Percentiles rank a stretch among this genome's conserved stretches.
Evolutionary conservation across 2,797 vertebrate genomes (phyloP).

Genomic region (Leuciscus waleckii): DNA sequence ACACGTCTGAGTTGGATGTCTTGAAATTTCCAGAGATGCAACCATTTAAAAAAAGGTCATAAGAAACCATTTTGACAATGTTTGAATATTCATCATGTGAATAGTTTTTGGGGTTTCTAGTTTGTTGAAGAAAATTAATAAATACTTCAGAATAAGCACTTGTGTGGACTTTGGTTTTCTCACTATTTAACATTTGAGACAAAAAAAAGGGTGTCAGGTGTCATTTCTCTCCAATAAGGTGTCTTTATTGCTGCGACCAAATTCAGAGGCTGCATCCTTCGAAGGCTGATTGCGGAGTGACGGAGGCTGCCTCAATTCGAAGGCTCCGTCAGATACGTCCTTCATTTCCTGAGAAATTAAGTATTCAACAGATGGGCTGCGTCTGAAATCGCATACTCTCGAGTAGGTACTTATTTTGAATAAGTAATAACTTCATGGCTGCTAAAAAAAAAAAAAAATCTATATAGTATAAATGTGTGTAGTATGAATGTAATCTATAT

Average conservation of each 20-base stretch:
- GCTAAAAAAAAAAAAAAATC: too few relatives aligned
- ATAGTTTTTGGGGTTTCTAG: conserved; percentile 75
- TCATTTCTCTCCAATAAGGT: neutral
- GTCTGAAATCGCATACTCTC: too few relatives aligned
- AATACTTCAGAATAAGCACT: conserved; percentile 74
- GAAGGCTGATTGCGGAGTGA: too few relatives aligned
- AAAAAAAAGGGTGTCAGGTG: accelerated
- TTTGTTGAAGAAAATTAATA: conserved; percentile 78
- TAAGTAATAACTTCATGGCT: too few relatives aligned
- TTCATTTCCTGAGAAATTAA: too few relatives aligned
- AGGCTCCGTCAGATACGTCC: too few relatives aligned
- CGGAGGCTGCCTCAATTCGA: too few relatives aligned
- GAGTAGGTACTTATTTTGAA: too few relatives aligned
- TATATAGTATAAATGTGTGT: too few relatives aligned
- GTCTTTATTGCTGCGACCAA: neutral
- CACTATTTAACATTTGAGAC: neutral
- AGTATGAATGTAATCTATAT: too few relatives aligned
- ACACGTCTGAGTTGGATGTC: conserved; percentile 62
- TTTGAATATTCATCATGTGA: conserved; percentile 71
- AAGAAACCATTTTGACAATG: conserved; percentile 68
- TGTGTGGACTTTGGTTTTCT: neutral
- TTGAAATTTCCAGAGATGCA: conserved; percentile 73
- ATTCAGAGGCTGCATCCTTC: too few relatives aligned
- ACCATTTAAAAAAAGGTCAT: conserved; percentile 60
- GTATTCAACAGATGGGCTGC: too few relatives aligned